Percentiles rank a stretch among this genome's conserved stretches.
These are phyloP conservation scores for Coryphaenoides rupestris DNA, from an alignment of 2,113 vertebrate genomes.

Conservation along the genomic window DNA sequence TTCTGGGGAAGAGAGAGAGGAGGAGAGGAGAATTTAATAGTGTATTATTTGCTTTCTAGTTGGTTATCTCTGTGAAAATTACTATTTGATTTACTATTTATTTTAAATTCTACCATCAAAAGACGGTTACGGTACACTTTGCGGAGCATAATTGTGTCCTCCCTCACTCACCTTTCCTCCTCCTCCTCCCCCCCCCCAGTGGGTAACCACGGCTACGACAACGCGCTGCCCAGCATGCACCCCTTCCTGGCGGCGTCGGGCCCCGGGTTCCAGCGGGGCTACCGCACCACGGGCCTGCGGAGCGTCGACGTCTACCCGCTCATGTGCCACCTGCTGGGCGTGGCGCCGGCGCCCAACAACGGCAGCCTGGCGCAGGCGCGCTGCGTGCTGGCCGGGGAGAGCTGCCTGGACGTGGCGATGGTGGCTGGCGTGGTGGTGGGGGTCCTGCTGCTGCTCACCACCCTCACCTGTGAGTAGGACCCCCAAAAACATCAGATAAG, in stretches of 20 bases:
- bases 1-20: too few species aligned
- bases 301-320: conserved; percentile 92
- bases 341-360: conserved; percentile 81
- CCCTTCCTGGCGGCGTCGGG: conserved; percentile 87
- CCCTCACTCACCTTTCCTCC: background rate
- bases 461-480: conserved; percentile 70
- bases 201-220: conserved; percentile 96
- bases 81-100: too few species aligned
- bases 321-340: conserved; percentile 87
- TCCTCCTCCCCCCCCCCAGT: conserved; percentile 64
- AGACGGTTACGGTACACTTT: too few species aligned
- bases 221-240: conserved; percentile 88
- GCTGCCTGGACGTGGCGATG: conserved; percentile 70
- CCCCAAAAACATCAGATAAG: too few species aligned
- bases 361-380: conserved; percentile 76
- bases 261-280: conserved; percentile 81
- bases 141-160: background rate
- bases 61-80: too few species aligned
- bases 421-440: conserved; percentile 80
- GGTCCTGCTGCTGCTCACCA: conserved; percentile 75
- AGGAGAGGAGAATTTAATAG: too few species aligned
- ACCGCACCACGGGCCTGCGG: conserved; percentile 59
- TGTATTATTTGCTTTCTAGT: too few species aligned
- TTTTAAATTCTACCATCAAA: too few species aligned
- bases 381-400: conserved; percentile 78